phyloP scores from a whole-genome alignment of 92 coral and sea anemone species.

The Virgularia gustaviana region DNA sequence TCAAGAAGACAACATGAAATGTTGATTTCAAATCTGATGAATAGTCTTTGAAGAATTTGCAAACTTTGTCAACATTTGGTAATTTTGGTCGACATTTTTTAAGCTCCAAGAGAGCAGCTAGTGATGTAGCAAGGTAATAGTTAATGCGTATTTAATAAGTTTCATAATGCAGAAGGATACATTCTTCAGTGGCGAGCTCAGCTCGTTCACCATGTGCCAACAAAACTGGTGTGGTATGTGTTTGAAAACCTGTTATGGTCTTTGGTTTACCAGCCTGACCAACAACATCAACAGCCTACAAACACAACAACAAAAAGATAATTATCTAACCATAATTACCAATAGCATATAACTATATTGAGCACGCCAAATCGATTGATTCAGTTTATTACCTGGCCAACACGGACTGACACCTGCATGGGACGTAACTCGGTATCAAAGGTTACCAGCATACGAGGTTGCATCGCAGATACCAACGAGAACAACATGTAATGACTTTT shows the following conservation, averaged over 20 bases:
- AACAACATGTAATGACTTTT: conserved; percentile 84
- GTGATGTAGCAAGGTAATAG: too few relatives aligned
- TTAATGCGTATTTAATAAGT: too few relatives aligned
- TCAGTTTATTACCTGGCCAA: conserved; percentile 76
- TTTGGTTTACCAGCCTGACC: conserved; percentile 99
- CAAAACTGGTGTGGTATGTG: conserved; percentile 95
- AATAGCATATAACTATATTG: background rate
- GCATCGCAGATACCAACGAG: conserved; percentile 93
- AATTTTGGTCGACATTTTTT: too few relatives aligned
- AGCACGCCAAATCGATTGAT: background rate
- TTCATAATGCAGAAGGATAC: conserved; percentile 90
- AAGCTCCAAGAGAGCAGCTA: too few relatives aligned
- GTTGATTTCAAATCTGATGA: too few relatives aligned
- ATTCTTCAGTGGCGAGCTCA: conserved; percentile 96
- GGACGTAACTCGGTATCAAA: conserved; percentile 93
- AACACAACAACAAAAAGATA: background rate
- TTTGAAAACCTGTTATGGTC: conserved; percentile 96
- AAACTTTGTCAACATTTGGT: too few relatives aligned
- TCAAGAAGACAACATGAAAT: too few relatives aligned
- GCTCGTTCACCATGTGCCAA: conserved; percentile 98
- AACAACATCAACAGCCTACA: conserved; percentile 91
- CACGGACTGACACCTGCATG: conserved; percentile 89
- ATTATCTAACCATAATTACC: background rate
- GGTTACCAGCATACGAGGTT: conserved; percentile 94
- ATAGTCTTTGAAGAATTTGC: too few relatives aligned